Base-by-base conservation (phyloP, 2,888 invertebrate species). In the Cryptocheilus praepositus region DNA sequence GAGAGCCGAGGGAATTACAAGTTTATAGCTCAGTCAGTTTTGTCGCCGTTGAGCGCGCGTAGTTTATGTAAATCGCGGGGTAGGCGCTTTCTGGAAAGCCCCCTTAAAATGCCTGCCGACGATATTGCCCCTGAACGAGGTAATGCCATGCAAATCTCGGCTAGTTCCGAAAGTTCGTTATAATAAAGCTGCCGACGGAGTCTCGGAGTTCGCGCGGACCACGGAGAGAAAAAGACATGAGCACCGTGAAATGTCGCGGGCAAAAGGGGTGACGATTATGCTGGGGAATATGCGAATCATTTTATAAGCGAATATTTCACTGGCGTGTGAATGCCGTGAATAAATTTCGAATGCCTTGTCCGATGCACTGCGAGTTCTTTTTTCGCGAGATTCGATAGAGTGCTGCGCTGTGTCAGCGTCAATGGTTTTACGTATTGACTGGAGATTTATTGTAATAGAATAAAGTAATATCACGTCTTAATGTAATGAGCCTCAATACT, bases 81-180 rank as follows among this genome's bases (percentile, higher is more conserved):
- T 64, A 71, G 64, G 52, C 69, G 56, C 70, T 70, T 65, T 22
- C 62, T 64, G 49, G 67, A 67, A 79, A 79, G 79, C 79, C 68
- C 73, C 74, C 74, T 81, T 82, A 76, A 79, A 81, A 77, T 73
- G 70, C 67, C 36, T 11, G 56, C 68, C 49, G 65, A 56, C 64
- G 71, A 71, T 79, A 81, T 80, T 74, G 70, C 66, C 18, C 62
- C 60, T 69, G 66, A n/a, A 55, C 54, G 49, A 58, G 44, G 64
- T 82, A 83, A 82, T 81, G 81, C 64, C 71, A 83, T 83, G 83
- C 81, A 83, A 84, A 84, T 84, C 83, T 81, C 81, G 73, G 77
- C 76, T 80, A 78, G 80, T 81, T 80, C 73, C 78, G 65, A 82
- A 83, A 84, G 81, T 84, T 84, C 80, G 78, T 83, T 82, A 80